Evolutionary conservation across 2,113 vertebrate species (phyloP), one percentile per base, ranked within the genome.

Genomic region (Synchiropus splendidus): DNA sequence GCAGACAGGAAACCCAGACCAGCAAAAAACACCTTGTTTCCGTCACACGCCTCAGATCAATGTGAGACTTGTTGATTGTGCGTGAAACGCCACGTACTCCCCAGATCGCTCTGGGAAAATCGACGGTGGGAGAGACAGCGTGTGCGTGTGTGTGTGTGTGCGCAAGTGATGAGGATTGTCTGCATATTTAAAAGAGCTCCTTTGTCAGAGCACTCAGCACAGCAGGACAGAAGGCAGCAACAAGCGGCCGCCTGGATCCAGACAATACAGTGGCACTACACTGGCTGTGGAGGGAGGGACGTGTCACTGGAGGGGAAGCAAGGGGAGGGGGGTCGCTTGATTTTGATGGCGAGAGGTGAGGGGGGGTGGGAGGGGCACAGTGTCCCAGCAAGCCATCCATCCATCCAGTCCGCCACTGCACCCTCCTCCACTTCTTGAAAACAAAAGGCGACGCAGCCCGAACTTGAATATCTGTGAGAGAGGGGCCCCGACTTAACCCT

Each of bases 141-240:
- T 31, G 33, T 16, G 30, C 41, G 36, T 35, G 50, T 30, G 42
- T 33, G 54, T 30, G 47, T 27, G 51, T 21, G 51, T 27, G 54
- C 14, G 46, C 40, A 35, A 46, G 62, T 45, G 72, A 70, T 70
- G 31, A 64, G 63, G 58, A 74, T 76, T 78, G 82, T 83, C 78
- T 83, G 65, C 61, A 72, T 79, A 74, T 70, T 79, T 79, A 78
- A 83, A 85, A 81, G 70, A 74, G 75, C 51, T 64, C 53, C 72
- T 80, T 83, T 86, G 81, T 84, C 64, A 72, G 58, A 58, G 54
- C 61, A 36, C 71, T 72, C 75, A 55, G 70, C 68, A 42, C 65
- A 68, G 74, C 61, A 74, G 81, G 84, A 83, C 82, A 87, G 81
- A 78, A 83, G 83, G 83, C 81, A 77, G 83, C 80, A 86, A 83